phyloP scores from a whole-genome alignment of 1,140 invertebrate species.

The Prorops nasuta region DNA sequence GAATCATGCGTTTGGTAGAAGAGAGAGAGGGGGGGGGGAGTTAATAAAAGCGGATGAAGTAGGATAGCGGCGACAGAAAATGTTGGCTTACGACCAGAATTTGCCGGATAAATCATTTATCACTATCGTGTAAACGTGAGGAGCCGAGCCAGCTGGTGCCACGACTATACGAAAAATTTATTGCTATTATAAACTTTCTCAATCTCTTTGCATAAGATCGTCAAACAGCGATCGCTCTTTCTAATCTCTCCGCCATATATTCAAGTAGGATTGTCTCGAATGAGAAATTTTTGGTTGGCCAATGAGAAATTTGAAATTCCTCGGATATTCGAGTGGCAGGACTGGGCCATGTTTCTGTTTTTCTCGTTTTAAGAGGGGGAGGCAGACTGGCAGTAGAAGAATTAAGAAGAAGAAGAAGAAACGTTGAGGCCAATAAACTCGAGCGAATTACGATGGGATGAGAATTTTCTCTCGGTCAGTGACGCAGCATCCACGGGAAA shows the following conservation, averaged over 20 bases:
- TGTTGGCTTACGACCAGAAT: conserved; percentile 42
- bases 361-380: too few species aligned
- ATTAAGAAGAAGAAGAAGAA: too few species aligned
- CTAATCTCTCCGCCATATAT: not conserved
- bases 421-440: too few species aligned
- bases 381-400: too few species aligned
- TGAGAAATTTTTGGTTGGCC: not conserved
- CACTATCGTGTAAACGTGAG: conserved; percentile 37
- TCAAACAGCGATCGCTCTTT: too few species aligned
- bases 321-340: not conserved
- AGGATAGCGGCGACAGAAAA: conserved; percentile 31
- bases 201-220: not conserved
- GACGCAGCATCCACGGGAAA: too few species aligned
- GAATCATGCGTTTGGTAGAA: too few species aligned
- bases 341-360: too few species aligned
- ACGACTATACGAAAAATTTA: conserved; percentile 11
- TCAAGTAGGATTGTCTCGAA: not conserved
- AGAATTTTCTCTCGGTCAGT: too few species aligned
- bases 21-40: too few species aligned
- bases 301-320: conserved; percentile 1
- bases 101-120: conserved; percentile 48
- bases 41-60: too few species aligned
- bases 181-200: conserved; percentile 19
- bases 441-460: too few species aligned
- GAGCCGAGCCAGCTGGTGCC: conserved; percentile 30